Percentiles rank a stretch among this genome's conserved stretches.
Conservation (phyloP, 92 coral and sea anemone genomes). For the Palythoa grandiflora region DNA sequence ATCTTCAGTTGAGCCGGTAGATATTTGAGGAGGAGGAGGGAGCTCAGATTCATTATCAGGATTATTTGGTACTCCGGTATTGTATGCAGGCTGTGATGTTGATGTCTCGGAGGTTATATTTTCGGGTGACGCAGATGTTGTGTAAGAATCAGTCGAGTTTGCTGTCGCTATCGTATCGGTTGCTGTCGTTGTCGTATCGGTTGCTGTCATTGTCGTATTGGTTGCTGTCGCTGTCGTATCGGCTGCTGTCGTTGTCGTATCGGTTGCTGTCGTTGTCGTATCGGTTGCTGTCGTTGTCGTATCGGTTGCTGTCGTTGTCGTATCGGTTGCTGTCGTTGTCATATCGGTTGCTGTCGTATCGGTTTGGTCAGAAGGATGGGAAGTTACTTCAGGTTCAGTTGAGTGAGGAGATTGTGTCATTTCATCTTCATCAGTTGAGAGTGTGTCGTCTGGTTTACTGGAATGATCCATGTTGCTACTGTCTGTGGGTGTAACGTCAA, state of each 20-base stretch:
- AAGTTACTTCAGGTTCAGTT: neutral
- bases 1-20: neutral
- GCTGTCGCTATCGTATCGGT: neutral
- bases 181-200: neutral
- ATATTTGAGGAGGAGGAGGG: neutral
- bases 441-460: neutral
- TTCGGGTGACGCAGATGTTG: neutral
- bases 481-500: neutral
- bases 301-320: neutral
- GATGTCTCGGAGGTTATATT: neutral
- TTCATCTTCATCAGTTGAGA: neutral
- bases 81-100: neutral
- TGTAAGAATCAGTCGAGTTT: neutral
- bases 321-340: neutral
- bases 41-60: neutral
- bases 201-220: neutral
- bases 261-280: neutral
- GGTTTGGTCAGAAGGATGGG: neutral
- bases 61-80: neutral
- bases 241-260: neutral
- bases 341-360: neutral
- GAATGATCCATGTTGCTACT: neutral
- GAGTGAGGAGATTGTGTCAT: neutral
- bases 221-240: neutral
- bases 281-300: neutral